Evolutionary conservation across 1,140 invertebrate genomes (phyloP).

Genomic region (Leguminivora glycinivorella): DNA sequence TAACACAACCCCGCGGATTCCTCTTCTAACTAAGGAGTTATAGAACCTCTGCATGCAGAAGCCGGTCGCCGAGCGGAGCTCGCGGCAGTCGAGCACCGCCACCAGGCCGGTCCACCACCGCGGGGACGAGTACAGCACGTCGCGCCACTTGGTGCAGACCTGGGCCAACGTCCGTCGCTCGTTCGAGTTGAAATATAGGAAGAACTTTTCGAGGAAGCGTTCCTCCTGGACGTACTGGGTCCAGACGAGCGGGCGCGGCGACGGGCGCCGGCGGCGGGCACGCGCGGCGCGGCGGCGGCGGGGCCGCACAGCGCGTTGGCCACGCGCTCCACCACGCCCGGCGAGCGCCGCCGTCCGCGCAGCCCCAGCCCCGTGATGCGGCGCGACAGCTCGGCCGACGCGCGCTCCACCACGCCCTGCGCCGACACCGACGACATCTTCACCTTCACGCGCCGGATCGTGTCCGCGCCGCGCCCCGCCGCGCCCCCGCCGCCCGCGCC

Average conservation of each 20-base stretch:
- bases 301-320: slow-evolving; percentile 89
- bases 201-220: slow-evolving; percentile 90
- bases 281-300: slow-evolving; percentile 43
- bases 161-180: slow-evolving; percentile 90
- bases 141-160: slow-evolving; percentile 91
- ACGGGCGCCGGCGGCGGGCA: slow-evolving; percentile 49
- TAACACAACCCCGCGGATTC: slow-evolving; percentile 91
- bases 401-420: slow-evolving; percentile 91
- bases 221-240: slow-evolving; percentile 90
- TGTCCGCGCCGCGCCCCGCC: slow-evolving; percentile 61
- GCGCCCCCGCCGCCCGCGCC: slow-evolving; percentile 55
- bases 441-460: slow-evolving; percentile 75
- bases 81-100: slow-evolving; percentile 90
- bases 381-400: slow-evolving; percentile 91
- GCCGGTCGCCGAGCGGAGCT: slow-evolving; percentile 83
- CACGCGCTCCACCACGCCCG: slow-evolving; percentile 88
- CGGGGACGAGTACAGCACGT: slow-evolving; percentile 90
- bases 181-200: slow-evolving; percentile 89
- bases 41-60: slow-evolving; percentile 87
- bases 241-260: slow-evolving; percentile 73
- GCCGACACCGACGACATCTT: slow-evolving; percentile 83
- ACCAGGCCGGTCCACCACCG: slow-evolving; percentile 91
- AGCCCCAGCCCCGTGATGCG: slow-evolving; percentile 91
- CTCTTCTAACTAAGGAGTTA: slow-evolving; percentile 89
- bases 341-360: slow-evolving; percentile 83